These are phyloP conservation scores for Bubo bubo DNA, from an alignment of 2,113 vertebrate species.

Conservation along the genomic window DNA sequence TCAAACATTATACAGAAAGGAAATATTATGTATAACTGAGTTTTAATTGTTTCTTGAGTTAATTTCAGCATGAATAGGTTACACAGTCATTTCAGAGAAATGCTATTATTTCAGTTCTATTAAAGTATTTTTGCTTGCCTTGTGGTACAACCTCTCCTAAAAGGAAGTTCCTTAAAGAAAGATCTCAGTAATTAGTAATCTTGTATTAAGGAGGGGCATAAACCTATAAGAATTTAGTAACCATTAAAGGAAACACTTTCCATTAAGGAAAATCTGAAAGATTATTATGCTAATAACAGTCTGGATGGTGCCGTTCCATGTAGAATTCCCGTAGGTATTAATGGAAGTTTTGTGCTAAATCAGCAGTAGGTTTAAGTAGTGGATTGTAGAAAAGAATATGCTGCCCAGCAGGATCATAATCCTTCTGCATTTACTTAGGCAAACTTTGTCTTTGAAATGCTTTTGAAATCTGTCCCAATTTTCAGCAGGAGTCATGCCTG, in stretches of 20 bases:
- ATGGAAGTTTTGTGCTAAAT: constrained; percentile 32
- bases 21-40: not conserved
- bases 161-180: not conserved
- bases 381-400: not conserved
- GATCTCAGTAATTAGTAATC: not conserved
- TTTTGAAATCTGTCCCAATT: constrained; percentile 54
- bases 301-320: not conserved
- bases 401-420: constrained; percentile 44
- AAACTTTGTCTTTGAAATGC: constrained; percentile 52
- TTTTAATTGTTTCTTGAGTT: constrained; percentile 19
- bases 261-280: not conserved
- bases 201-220: not conserved
- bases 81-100: not conserved
- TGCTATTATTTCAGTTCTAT: not conserved
- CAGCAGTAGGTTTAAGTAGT: constrained; percentile 5
- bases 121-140: not conserved
- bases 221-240: not conserved
- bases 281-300: not conserved
- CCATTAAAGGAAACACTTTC: not conserved
- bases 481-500: constrained; percentile 21
- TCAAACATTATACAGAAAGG: not conserved
- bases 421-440: constrained; percentile 25
- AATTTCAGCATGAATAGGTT: not conserved
- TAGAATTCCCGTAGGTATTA: constrained; percentile 10
- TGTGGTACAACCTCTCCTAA: not conserved